Base-by-base conservation (phyloP, 2,113 vertebrate species). In the Tetrax tetrax region DNA sequence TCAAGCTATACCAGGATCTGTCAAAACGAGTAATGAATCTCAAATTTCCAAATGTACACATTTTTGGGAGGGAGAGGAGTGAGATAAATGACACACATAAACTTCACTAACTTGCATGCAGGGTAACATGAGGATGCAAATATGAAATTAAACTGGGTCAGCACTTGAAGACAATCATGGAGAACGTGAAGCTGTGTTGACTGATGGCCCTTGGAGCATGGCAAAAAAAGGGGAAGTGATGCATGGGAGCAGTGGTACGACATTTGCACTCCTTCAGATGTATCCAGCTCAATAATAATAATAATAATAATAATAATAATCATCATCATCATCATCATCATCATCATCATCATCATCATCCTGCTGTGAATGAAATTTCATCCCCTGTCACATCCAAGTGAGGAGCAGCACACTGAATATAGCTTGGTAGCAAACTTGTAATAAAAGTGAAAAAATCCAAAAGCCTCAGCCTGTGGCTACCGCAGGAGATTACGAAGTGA, bases 1-100 rank as follows among this genome's bases (percentile, higher is more conserved):
- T 92, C 48, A 71, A 78, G 79, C 86, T 64, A 27, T 50, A 89
- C 13, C 38, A 68, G 83, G 29, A 75, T 87, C 88, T 96, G 83
- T 90, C 90, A 92, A 43, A 88, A 94, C 83, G 86, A 96, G 48
- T 82, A 95, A 94, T 81, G 69, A 53, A 61, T 28, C 88, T 22
- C 69, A 80, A 29, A 89, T 89, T 92, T 95, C n/a, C 38, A 64
- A 68, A 81, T n/a, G 56, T 45, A 89, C 48, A 74, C 60, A 24
- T 65, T 93, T 96, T 80, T 1, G 2, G 23, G 43, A 20, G 12
- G 33, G 22, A 18, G 35, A 89, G 47, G 56, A 75, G 45, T 56
- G 78, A 90, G 93, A 86, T 70, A 89, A 86, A 94, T 83, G 71
- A 83, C 64, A 78, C 43, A 41, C 56, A 63, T 27, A 37, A 93